Conservation (phyloP, 2,113 vertebrate species). For the Nymphicus hollandicus region DNA sequence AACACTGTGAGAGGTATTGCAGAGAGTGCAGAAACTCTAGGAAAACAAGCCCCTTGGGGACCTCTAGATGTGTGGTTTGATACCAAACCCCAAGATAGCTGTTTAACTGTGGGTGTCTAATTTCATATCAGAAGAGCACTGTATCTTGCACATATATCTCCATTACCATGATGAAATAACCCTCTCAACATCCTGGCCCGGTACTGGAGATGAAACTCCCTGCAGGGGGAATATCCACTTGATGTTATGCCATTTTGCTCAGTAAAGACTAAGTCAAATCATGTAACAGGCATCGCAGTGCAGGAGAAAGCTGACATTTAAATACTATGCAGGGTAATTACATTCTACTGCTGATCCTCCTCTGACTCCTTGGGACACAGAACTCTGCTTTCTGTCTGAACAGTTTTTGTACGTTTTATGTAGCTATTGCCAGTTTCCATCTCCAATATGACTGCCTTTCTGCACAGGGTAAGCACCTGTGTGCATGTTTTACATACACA, state of each 20-base stretch:
- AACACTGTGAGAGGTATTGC: background rate
- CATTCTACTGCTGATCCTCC: background rate
- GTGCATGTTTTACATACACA: background rate
- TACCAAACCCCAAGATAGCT: conserved; percentile 9
- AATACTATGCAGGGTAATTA: background rate
- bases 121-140: conserved; percentile 4
- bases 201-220: background rate
- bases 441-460: background rate
- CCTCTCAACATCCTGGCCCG: background rate
- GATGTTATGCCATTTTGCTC: background rate
- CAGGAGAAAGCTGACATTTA: background rate
- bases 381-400: background rate
- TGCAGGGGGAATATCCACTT: background rate
- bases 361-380: background rate
- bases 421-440: background rate
- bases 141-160: background rate
- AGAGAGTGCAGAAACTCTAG: background rate
- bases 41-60: conserved; percentile 44
- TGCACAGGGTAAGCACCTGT: background rate
- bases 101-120: conserved; percentile 19
- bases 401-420: background rate
- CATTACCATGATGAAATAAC: background rate
- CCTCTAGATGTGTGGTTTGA: conserved; percentile 42
- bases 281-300: background rate
- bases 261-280: background rate